These are phyloP conservation scores for Elephantulus edwardii DNA, from an alignment of 2,113 vertebrate genomes.

Conservation along the genomic window DNA sequence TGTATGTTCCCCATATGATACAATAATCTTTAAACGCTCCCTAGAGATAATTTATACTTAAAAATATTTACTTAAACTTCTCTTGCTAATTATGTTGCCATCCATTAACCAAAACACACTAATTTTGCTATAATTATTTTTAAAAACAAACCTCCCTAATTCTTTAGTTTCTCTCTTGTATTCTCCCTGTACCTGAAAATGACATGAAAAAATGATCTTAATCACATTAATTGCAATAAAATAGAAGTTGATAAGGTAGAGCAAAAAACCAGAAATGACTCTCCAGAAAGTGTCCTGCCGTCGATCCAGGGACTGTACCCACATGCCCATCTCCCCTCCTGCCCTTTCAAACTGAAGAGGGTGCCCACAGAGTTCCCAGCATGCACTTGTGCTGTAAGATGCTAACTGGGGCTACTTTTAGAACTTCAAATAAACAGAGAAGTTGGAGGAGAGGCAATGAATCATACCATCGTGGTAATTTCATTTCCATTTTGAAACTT, in stretches of 20 bases:
- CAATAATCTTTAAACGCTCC: too few species aligned
- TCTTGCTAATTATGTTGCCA: background rate
- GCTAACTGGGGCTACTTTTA: background rate
- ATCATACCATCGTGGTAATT: background rate
- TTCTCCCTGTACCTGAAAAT: background rate
- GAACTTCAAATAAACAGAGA: constrained; percentile 6
- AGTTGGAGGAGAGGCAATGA: background rate
- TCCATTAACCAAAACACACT: background rate
- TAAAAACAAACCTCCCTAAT: background rate
- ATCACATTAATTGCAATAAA: background rate
- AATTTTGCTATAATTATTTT: background rate
- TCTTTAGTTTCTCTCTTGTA: background rate
- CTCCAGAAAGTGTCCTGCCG: background rate
- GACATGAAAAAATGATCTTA: background rate
- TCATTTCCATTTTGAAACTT: background rate
- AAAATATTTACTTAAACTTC: background rate
- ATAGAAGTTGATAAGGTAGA: background rate
- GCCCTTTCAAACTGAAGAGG: background rate
- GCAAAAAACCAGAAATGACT: background rate
- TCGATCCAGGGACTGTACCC: background rate
- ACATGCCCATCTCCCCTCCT: background rate
- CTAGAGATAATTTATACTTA: background rate
- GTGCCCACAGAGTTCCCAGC: background rate
- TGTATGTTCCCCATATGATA: accelerated
- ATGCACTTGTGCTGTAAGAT: background rate